phyloP scores from a whole-genome alignment of 2,113 vertebrate genomes.

The Todiramphus chloris region DNA sequence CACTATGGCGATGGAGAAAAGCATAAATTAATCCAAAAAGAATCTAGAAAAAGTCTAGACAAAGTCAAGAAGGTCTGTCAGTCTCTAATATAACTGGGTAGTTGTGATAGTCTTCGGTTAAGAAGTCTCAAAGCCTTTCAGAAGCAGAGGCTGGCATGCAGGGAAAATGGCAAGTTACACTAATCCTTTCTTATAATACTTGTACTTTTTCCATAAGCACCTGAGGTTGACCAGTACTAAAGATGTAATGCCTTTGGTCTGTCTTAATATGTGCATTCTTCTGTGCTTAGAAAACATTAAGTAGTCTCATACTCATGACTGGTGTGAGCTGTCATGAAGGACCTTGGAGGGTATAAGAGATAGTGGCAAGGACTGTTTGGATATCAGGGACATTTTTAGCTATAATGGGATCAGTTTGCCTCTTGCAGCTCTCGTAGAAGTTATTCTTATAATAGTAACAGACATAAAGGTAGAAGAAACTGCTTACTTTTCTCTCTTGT shows the following conservation, averaged over 20 bases:
- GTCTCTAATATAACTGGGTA: not conserved
- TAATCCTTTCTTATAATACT: not conserved
- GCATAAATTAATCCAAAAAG: not conserved
- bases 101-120: not conserved
- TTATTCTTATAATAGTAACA: not conserved
- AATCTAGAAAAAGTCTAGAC: too few species aligned
- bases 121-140: not conserved
- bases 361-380: not conserved
- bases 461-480: not conserved
- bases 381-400: not conserved
- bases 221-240: not conserved
- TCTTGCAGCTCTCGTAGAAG: not conserved
- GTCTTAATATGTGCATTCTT: not conserved
- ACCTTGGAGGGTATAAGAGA: not conserved
- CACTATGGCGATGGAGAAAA: not conserved
- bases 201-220: not conserved
- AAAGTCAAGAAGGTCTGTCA: not conserved
- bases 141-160: not conserved
- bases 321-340: not conserved
- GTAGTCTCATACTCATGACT: not conserved
- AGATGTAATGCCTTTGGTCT: not conserved
- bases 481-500: not conserved
- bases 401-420: not conserved
- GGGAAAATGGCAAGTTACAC: not conserved
- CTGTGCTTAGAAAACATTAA: not conserved